Evolutionary conservation across 2,797 vertebrate species (phyloP), one percentile per base, ranked within the genome.

Genomic region (Oophaga sylvatica): DNA sequence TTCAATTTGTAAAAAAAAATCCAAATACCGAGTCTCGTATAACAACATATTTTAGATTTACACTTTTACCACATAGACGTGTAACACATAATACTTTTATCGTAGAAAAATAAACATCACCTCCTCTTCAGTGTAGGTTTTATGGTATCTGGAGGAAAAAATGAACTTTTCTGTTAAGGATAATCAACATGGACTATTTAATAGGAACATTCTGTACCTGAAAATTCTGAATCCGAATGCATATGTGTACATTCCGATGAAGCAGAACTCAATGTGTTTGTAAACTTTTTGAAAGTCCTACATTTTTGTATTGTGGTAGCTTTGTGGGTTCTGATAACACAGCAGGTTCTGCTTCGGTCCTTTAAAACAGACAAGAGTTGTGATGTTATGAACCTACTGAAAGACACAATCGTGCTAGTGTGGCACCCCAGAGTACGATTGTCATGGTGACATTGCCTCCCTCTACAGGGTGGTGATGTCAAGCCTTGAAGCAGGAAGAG

Each of bases 1-100:
- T 84, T 84, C 77, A 88, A 80, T 88, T 68, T 48, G 81, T 88
- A 83, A 87, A 63, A 83, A 87, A 63, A 73, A 88, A 71, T 71
- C n/a, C 3, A 31, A 71, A 48, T 29, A 7, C 68, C 53, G 57
- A 67, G 26, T 63, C 80, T 71, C 3, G 68, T 73, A 78, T 59
- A 78, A 77, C 59, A 67, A 76, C 57, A 79, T 84, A 60, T 84
- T 80, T 87, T 83, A 48, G 80, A 78, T 87, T 87, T 84, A 11
- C 65, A 82, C 81, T 68, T 76, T 20, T 53, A 67, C 41, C 62
- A 83, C 56, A 59, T n/a, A 77, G 80, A 78, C 73, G 71, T 83
- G 87, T 87, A 87, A 79, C 86, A 87, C 81, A 6, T 88, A 84
- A 15, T 67, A n/a, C 56, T 62, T 26, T 48, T 31, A 59, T 76